phyloP scores from a whole-genome alignment of 2,113 vertebrate genomes.

The Psittacula cyanocephala region DNA sequence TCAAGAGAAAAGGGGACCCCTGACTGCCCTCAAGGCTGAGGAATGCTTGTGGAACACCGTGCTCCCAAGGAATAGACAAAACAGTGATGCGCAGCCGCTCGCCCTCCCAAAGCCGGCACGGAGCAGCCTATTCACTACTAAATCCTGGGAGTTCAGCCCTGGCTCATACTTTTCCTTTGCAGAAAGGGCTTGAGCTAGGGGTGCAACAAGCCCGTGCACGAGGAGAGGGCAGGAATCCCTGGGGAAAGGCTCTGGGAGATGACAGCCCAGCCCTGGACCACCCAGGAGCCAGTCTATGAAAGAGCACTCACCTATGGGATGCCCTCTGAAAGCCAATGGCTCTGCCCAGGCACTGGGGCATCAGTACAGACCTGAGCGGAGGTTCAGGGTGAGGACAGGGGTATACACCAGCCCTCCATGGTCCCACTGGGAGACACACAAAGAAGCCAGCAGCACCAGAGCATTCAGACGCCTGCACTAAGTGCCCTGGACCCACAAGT shows the following conservation, averaged over 20 bases:
- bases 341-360: background rate
- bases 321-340: background rate
- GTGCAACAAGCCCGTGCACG: background rate
- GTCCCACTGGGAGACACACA: background rate
- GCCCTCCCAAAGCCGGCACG: background rate
- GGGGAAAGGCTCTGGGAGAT: background rate
- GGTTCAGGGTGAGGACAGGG: background rate
- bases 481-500: background rate
- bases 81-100: accelerated
- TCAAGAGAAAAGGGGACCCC: background rate
- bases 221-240: background rate
- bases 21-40: background rate
- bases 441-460: accelerated
- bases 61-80: accelerated
- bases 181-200: background rate
- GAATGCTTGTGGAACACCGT: accelerated
- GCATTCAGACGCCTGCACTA: background rate
- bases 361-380: background rate
- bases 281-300: background rate
- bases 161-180: background rate
- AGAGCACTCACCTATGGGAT: background rate
- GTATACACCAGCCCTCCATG: accelerated
- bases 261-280: background rate
- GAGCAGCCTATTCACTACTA: too few relatives aligned
- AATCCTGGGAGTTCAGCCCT: background rate